phyloP scores from a whole-genome alignment of 2,797 vertebrate species.

The Ficedula albicollis region DNA sequence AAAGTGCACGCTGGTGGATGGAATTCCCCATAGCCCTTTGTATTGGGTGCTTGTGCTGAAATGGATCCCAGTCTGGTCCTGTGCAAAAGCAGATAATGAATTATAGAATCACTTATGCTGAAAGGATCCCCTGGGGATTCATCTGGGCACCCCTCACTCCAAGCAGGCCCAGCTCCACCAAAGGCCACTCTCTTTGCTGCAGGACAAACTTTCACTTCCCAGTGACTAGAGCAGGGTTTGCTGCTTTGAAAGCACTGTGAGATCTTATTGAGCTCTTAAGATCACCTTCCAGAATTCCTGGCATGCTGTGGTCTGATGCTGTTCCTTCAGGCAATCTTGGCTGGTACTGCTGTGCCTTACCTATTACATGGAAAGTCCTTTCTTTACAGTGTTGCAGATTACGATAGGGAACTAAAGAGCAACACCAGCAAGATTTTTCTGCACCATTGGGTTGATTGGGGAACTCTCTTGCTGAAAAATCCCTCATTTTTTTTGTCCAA shows the following conservation, averaged over 20 bases:
- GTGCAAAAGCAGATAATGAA: background rate
- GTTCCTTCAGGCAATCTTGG: background rate
- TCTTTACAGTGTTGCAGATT: background rate
- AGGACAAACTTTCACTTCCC: background rate
- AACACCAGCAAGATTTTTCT: background rate
- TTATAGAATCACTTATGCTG: background rate
- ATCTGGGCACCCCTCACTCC: background rate
- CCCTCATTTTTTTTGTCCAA: background rate
- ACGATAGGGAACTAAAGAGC: background rate
- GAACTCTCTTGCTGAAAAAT: conserved; percentile 12
- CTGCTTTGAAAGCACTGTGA: background rate
- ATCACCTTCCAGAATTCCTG: background rate
- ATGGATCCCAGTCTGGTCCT: background rate
- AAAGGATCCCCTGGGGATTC: background rate
- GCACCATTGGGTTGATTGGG: background rate
- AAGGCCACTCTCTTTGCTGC: background rate
- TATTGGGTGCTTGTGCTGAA: background rate
- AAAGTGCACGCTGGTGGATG: background rate
- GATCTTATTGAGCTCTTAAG: background rate
- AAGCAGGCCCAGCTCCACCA: background rate
- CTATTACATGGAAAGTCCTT: background rate
- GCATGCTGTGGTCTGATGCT: background rate
- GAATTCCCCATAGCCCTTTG: background rate
- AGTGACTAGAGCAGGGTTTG: background rate
- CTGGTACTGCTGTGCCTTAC: background rate